phyloP scores from a whole-genome alignment of 23 tunicate species.

The Styela clava region DNA sequence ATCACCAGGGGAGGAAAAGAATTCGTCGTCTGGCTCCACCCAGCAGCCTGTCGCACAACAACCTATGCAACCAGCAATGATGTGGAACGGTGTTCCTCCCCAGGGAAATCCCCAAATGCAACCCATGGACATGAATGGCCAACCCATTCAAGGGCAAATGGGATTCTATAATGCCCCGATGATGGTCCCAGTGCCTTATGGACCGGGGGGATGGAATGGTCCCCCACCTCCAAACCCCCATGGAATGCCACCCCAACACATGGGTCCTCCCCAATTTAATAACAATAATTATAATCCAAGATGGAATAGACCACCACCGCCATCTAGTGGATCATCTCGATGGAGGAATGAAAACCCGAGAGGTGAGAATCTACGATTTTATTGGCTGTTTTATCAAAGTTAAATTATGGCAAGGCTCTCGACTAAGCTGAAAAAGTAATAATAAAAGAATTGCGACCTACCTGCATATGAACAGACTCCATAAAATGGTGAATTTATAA shows the following conservation, averaged over 20 bases:
- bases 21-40: background rate
- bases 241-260: background rate
- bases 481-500: too few species aligned
- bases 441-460: too few species aligned
- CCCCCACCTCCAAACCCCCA: background rate
- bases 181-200: conserved; percentile 10
- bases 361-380: background rate
- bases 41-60: background rate
- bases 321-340: background rate
- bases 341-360: background rate
- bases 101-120: conserved; percentile 7
- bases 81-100: conserved; percentile 16
- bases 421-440: too few species aligned
- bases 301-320: background rate
- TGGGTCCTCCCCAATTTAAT: background rate
- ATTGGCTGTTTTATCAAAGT: background rate
- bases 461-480: too few species aligned
- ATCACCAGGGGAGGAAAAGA: background rate
- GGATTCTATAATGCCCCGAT: background rate
- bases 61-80: conserved; percentile 11
- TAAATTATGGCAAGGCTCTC: background rate
- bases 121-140: conserved; percentile 12
- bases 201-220: background rate
- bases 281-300: background rate
- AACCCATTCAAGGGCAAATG: background rate